These are phyloP conservation scores for Neolamprologus toae DNA, from an alignment of 2,113 vertebrate species.

Conservation along the genomic window DNA sequence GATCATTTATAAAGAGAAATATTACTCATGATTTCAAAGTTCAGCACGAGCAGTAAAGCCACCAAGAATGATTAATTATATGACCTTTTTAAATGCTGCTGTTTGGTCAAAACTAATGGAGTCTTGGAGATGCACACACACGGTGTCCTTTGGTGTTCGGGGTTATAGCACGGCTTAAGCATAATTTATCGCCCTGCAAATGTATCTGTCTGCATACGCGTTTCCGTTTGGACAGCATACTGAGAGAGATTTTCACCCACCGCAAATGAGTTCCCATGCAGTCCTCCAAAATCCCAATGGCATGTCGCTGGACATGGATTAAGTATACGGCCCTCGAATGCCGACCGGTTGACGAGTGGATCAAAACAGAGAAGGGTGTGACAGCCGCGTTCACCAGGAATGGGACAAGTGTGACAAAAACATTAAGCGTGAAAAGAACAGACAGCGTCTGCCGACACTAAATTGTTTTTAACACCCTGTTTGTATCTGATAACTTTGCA, in stretches of 20 bases:
- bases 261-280: not conserved
- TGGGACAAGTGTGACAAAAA: not conserved
- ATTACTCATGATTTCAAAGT: not conserved
- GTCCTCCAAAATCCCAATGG: not conserved
- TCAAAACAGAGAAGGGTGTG: not conserved
- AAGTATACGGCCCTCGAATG: not conserved
- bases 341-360: not conserved
- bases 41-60: not conserved
- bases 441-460: not conserved
- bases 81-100: not conserved
- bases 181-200: not conserved
- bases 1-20: not conserved
- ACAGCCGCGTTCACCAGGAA: not conserved
- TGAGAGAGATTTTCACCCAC: not conserved
- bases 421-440: not conserved
- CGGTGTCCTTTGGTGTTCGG: not conserved
- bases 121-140: not conserved
- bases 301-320: not conserved
- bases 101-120: not conserved
- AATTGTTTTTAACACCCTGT: not conserved
- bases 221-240: not conserved
- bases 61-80: not conserved
- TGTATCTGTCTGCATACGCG: rapidly evolving
- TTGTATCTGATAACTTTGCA: not conserved
- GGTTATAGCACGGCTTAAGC: not conserved